Evolutionary conservation across 2,888 invertebrate genomes (phyloP).

Genomic region (Dryadula phaetusa): DNA sequence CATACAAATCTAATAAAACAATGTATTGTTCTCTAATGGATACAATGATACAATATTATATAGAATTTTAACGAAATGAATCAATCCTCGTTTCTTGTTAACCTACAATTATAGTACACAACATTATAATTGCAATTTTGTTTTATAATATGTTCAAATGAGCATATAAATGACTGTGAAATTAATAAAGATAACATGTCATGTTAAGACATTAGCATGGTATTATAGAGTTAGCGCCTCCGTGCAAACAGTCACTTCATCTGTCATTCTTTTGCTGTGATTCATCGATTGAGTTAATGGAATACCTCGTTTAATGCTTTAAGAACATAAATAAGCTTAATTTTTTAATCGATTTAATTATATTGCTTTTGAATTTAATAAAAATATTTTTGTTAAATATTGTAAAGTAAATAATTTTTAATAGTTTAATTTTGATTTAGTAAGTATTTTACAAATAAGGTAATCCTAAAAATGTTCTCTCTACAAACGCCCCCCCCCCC

Average conservation of each 20-base stretch:
- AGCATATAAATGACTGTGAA: slow-evolving; percentile 30
- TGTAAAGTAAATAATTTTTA: too few species aligned
- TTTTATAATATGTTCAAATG: slow-evolving; percentile 26
- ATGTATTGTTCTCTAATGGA: too few species aligned
- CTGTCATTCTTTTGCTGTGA: slow-evolving; percentile 62
- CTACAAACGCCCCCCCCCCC: too few species aligned
- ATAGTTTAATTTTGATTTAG: too few species aligned
- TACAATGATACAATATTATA: too few species aligned
- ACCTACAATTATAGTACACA: neutral
- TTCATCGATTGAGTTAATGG: slow-evolving; percentile 57
- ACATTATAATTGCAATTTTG: neutral
- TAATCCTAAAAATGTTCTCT: too few species aligned
- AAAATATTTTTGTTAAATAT: too few species aligned
- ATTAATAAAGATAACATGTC: slow-evolving; percentile 42
- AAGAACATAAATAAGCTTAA: neutral
- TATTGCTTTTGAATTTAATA: too few species aligned
- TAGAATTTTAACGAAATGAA: too few species aligned
- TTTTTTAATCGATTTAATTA: neutral
- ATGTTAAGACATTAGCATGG: slow-evolving; percentile 48
- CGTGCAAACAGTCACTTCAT: slow-evolving; percentile 44
- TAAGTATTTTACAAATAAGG: too few species aligned
- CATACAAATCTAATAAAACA: too few species aligned
- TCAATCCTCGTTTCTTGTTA: too few species aligned
- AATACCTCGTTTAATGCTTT: slow-evolving; percentile 32
- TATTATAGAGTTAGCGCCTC: slow-evolving; percentile 49